These are phyloP conservation scores for Loripinus fragilis DNA, from an alignment of 2,888 invertebrate species.

Conservation along the genomic window DNA sequence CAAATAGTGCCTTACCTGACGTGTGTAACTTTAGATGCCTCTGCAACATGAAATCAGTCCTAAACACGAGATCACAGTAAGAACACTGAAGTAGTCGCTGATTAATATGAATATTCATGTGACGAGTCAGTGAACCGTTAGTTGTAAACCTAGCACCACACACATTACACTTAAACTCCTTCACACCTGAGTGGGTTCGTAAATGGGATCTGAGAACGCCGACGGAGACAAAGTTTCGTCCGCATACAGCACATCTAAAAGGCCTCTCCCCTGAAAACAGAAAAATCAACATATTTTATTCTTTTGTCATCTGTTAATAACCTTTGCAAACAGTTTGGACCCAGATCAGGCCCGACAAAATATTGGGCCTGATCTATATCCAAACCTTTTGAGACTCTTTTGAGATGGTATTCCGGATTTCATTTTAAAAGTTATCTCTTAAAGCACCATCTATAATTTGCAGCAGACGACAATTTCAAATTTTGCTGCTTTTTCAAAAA, in stretches of 20 bases:
- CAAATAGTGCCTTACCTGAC: no score
- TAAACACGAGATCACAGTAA: slow-evolving; percentile 74
- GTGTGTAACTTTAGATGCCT: slow-evolving; percentile 68
- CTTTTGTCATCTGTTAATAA: no score
- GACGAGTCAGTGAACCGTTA: slow-evolving; percentile 79
- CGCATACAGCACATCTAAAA: slow-evolving; percentile 80
- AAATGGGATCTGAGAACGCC: slow-evolving; percentile 79
- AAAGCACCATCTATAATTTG: no score
- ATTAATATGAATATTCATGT: slow-evolving; percentile 77
- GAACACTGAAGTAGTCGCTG: slow-evolving; percentile 72
- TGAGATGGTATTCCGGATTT: no score
- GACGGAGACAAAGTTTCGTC: slow-evolving; percentile 73
- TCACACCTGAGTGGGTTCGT: slow-evolving; percentile 79
- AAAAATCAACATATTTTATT: no score
- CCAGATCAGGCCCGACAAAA: no score
- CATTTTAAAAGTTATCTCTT: no score
- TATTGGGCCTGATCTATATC: no score
- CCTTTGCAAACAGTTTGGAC: no score
- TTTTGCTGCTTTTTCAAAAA: no score
- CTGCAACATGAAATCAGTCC: slow-evolving; percentile 63
- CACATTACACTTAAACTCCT: slow-evolving; percentile 71
- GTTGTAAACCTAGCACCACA: slow-evolving; percentile 79
- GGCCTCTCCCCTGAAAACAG: slow-evolving; percentile 81
- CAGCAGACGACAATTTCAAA: no score
- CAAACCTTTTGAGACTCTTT: no score